Evolutionary conservation across 2,888 invertebrate species (phyloP).

Genomic region (Diachrysia chrysitis): DNA sequence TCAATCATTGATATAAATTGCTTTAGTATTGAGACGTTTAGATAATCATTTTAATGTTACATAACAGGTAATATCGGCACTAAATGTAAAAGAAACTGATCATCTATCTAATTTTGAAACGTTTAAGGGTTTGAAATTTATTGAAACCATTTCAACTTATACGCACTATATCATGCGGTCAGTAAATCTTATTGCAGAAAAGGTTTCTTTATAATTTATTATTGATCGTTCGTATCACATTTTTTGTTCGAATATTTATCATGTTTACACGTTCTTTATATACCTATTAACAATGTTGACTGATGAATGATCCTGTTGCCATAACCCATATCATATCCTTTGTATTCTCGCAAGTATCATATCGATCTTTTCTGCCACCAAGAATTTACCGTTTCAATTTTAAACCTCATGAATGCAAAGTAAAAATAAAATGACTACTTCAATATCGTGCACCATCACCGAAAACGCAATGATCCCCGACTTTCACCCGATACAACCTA

Average conservation of each 20-base stretch:
- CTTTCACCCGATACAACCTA: constrained; percentile 52
- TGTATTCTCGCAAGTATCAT: constrained; percentile 13
- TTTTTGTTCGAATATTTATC: constrained; percentile 42
- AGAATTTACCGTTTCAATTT: constrained; percentile 22
- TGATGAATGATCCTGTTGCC: constrained; percentile 29
- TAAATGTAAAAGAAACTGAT: constrained; percentile 24
- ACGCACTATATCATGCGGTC: constrained; percentile 13
- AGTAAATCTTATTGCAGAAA: constrained; percentile 45
- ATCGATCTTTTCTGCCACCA: constrained; percentile 2
- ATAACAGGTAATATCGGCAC: constrained; percentile 46
- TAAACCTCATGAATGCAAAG: background rate
- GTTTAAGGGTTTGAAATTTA: constrained; percentile 8
- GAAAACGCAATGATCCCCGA: constrained; percentile 32
- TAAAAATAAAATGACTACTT: background rate
- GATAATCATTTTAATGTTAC: constrained; percentile 61
- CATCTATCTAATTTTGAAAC: constrained; percentile 17
- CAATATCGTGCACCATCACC: constrained; percentile 30
- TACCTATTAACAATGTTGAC: constrained; percentile 46
- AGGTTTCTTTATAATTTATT: constrained; percentile 27
- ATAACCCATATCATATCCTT: constrained; percentile 14
- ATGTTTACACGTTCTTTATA: constrained; percentile 48
- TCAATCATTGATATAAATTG: constrained; percentile 73
- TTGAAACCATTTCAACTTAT: constrained; percentile 17
- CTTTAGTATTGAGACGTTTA: constrained; percentile 64
- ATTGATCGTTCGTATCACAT: constrained; percentile 30